Evolutionary conservation across 2,113 vertebrate genomes (phyloP), one percentile per base, ranked within the genome.

Genomic region (Lonchura striata): DNA sequence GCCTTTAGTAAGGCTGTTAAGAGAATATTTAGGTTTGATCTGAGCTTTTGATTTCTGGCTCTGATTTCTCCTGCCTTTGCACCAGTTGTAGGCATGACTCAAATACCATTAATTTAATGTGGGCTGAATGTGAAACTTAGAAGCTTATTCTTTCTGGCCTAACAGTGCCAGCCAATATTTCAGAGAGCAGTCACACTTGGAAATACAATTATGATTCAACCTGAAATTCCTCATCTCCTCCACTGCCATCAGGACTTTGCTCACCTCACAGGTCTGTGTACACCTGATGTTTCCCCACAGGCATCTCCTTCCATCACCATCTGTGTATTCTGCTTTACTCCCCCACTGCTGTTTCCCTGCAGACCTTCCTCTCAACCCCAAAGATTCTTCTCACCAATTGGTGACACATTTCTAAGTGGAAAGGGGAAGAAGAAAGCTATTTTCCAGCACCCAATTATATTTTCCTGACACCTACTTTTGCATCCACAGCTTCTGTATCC

Each of bases 21-120:
- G 77, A 95, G 92, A 92, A 85, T 88, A 85, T 85, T 96, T 76
- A 41, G 74, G 79, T 76, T 93, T 96, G 90, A 95, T 91, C 42
- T 92, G 57, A 78, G 92, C 69, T 96, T 96, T 94, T 93, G 75
- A 95, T 90, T 87, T 84, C 19, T 37, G 65, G 31, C 65, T 94
- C 83, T 81, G 70, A 92, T 93, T 92, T 82, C 86, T 81, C 37
- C 59, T 9, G 49, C 57, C 24, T 2, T 61, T 76, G 68, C 10
- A 3, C 31, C 53, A 66, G 74, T 56, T 61, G 53, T 77, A 74
- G 47, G 23, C 75, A 88, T 82, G 80, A 86, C 90, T 94, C 77
- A 95, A 93, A 94, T 74, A 93, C 31, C 56, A 37, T 70, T 79
- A 81, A 84, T 75, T 35, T 53, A 50, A 80, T 30, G 47, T 68